A percentile compares a stretch with the other conserved stretches of the same genome.
Evolutionary conservation across 2,113 vertebrate species (phyloP).

Genomic region (Lepisosteus osseus): DNA sequence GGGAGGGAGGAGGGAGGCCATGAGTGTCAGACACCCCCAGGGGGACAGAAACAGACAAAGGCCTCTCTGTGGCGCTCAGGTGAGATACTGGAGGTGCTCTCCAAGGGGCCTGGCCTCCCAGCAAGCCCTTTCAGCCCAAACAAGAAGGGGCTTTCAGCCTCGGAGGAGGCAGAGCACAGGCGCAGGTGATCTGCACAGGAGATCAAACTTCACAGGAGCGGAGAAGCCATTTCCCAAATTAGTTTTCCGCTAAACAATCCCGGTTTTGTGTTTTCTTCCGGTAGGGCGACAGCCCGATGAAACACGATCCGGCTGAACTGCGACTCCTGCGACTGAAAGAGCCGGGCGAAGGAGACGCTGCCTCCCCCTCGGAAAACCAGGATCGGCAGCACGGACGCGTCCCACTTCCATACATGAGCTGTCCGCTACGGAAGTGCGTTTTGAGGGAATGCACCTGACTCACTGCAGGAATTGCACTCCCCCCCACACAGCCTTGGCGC

Average conservation of each 20-base stretch:
- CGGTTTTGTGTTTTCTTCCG: constrained; percentile 18
- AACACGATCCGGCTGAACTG: constrained; percentile 41
- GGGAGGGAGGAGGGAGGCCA: constrained; percentile 41
- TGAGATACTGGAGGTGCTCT: constrained; percentile 60
- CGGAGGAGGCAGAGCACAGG: constrained; percentile 57
- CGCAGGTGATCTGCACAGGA: constrained; percentile 45
- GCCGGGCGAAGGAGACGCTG: too few species aligned
- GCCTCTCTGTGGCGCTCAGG: constrained; percentile 64
- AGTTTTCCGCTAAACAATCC: constrained; percentile 20
- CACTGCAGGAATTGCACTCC: too few species aligned
- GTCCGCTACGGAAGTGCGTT: too few species aligned
- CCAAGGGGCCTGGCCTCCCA: constrained; percentile 43
- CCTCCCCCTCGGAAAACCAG: too few species aligned
- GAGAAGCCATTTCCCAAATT: constrained; percentile 41
- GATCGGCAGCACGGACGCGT: too few species aligned
- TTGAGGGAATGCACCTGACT: too few species aligned
- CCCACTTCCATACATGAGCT: too few species aligned
- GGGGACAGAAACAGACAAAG: constrained; percentile 52
- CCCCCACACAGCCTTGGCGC: too few species aligned
- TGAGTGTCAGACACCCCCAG: constrained; percentile 37
- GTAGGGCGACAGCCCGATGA: constrained; percentile 26
- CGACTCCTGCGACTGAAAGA: too few species aligned
- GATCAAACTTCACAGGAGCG: constrained; percentile 17
- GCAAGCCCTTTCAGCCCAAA: constrained; percentile 53
- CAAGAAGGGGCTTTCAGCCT: constrained; percentile 59